A percentile compares a stretch with the other conserved stretches of the same genome.
Conservation (phyloP, 1,140 invertebrate species). For the Saccostrea glomerata region DNA sequence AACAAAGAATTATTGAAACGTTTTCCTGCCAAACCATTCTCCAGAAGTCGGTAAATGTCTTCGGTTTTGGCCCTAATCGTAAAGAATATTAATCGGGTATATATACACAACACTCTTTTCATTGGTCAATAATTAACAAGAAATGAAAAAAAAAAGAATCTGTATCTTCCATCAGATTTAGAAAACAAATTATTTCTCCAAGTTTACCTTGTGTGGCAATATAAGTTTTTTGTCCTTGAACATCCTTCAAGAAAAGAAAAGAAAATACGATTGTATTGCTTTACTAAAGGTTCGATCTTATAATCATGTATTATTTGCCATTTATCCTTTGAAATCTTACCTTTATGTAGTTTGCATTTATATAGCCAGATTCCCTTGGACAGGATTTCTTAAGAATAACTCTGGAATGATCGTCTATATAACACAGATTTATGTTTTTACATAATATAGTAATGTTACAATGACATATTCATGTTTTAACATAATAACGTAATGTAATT, state of each 20-base stretch:
- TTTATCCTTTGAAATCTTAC: neutral
- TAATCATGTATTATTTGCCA: neutral
- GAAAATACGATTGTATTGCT: neutral
- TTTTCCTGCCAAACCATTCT: neutral
- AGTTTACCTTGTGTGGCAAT: neutral
- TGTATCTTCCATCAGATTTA: too few relatives aligned
- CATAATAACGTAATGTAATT: neutral
- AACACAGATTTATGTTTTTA: neutral
- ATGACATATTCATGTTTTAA: neutral
- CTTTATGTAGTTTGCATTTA: neutral
- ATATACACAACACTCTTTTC: too few relatives aligned
- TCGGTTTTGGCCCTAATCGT: neutral
- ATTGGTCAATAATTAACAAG: neutral
- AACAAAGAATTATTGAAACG: neutral
- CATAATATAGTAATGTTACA: neutral
- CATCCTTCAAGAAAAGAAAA: neutral
- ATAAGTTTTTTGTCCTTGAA: neutral
- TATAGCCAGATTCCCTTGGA: neutral
- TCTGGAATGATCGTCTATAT: neutral
- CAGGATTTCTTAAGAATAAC: neutral
- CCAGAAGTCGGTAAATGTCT: neutral
- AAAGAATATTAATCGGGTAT: too few relatives aligned
- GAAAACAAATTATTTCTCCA: too few relatives aligned
- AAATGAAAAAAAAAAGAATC: neutral
- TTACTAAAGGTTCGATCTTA: neutral